Base-by-base conservation (phyloP, 2,888 invertebrate species). In the Athrips mouffetella region DNA sequence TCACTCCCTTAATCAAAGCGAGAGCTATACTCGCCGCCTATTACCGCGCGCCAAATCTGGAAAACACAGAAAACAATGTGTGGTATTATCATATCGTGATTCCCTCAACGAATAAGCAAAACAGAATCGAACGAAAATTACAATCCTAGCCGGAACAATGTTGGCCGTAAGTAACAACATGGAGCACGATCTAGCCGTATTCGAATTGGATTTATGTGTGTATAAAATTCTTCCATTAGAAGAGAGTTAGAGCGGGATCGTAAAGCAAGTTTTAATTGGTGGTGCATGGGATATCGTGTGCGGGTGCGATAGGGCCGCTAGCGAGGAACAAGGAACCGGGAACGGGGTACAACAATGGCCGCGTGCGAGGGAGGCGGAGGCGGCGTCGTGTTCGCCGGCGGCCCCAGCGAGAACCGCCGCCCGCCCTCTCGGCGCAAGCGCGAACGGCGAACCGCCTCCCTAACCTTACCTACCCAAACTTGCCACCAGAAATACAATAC, bases 301-400 rank as follows among this genome's bases (percentile, higher is more conserved):
- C 62, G 68, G 66, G 66, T 67, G 67, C 68, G 63, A 70, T 68
- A 67, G 63, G 65, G 58, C 60, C 53, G 33, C 41, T 15, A 27
- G 41, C 53, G 48, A 49, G 57, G 64, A 48, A 27, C 42, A 49
- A 55, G 49, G 48, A 40, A 49, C 33, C 35, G 45, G 48, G 51
- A 45, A 50, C 39, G 56, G 39, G 55, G 47, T 48, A 53, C 63
- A 80, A 83, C 83, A 85, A 84, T 82, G 73, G 80, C 75, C 61
- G 71, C 80, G 78, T 79, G 80, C 69, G 69, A 68, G 67, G 76
- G 73, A 76, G 84, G 86, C 83, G 82, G 83, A 69, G 74, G 75
- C 62, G 64, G 48, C 54, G 57, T 70, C 80, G 80, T 81, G 79
- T 69, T 69, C 62, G 80, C 80, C 80, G 72, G 67, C 69, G 76